Evolutionary conservation across 2,888 invertebrate species (phyloP), one percentile per base, ranked within the genome.

Genomic region (Trachelus troglodyta): DNA sequence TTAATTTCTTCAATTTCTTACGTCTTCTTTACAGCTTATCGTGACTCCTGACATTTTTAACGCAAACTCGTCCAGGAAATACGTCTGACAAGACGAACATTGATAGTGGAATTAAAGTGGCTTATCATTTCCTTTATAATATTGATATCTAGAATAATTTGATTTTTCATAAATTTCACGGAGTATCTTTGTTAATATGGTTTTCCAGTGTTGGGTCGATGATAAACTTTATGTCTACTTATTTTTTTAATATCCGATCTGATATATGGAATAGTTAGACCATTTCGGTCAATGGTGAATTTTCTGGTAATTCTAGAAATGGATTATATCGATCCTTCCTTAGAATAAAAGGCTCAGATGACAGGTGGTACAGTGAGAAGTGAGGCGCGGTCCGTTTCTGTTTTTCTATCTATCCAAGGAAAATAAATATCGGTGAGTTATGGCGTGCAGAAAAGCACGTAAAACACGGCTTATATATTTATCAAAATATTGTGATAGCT

Each of bases 401-500:
- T 90, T 89, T 89, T 89, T 89, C 88, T 87, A 87, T 86, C 86
- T 85, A 85, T 85, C 84, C 82, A 86, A 56, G 23, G 56, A 56
- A 87, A 89, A 89, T 88, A 90, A 89, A 89, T 88, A 89, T 85
- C 85, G 83, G 80, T 87, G 88, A 89, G 88, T 89, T 87, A 89
- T 86, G 81, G 85, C 81, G 79, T 84, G 80, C 84, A 79, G 83
- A 86, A 85, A 71, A 85, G 86, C 83, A 84, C 86, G 86, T 87
- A 87, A 87, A 88, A 88, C 87, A 87, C 86, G 87, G 86, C 88
- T 87, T 85, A 86, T 87, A 85, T 88, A 90, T 90, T 90, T 91
- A 87, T 91, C 90, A 90, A 90, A 91, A 91, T 89, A 91, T 91
- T 90, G 86, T 89, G 89, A 90, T 88, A 89, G 87, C 87, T 85